Percentiles rank a stretch among this genome's conserved stretches.
These are phyloP conservation scores for Calameuta pallipes DNA, from an alignment of 2,888 invertebrate genomes.

Conservation along the genomic window DNA sequence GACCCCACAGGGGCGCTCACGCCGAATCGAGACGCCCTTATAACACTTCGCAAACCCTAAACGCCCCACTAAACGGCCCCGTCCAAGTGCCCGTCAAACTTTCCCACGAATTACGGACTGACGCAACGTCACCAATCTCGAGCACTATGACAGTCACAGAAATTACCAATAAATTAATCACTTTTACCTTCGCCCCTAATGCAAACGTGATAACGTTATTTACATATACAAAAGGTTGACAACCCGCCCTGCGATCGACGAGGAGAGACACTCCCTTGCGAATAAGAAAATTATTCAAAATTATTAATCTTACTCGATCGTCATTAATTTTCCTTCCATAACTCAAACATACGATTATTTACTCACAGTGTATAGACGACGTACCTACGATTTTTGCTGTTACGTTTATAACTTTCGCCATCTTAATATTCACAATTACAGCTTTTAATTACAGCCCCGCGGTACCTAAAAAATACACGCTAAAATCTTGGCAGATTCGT, in stretches of 20 bases:
- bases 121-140: background rate
- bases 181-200: background rate
- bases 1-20: constrained; percentile 24
- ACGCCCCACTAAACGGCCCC: constrained; percentile 18
- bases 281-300: background rate
- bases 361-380: background rate
- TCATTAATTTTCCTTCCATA: background rate
- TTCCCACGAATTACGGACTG: constrained; percentile 39
- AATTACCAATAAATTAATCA: background rate
- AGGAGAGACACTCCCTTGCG: background rate
- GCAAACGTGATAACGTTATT: background rate
- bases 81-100: constrained; percentile 23
- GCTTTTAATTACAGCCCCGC: background rate
- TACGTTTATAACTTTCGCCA: background rate
- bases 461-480: background rate
- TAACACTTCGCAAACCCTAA: constrained; percentile 16
- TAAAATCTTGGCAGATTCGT: background rate
- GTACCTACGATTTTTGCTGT: background rate
- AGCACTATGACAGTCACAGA: background rate
- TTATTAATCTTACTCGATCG: background rate
- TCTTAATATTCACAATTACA: background rate
- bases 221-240: background rate
- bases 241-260: background rate
- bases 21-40: constrained; percentile 7
- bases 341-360: background rate